Conservation (phyloP, 1,140 invertebrate species). For the Planococcus citri region DNA sequence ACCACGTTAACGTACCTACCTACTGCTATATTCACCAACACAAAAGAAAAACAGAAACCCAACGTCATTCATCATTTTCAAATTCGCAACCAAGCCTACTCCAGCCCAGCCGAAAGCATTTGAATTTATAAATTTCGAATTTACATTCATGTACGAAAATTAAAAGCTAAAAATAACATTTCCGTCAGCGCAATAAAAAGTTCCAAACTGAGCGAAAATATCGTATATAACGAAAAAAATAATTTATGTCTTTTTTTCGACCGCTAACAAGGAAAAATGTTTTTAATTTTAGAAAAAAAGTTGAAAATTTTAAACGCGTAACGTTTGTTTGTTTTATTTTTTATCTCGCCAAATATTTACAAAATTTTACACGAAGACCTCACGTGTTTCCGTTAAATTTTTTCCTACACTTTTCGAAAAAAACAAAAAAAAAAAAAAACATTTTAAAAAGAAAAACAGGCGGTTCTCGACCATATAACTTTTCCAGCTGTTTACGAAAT, state of each 20-base stretch:
- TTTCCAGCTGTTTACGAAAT: no score
- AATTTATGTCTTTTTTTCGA: constrained; percentile 3
- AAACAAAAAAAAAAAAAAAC: no score
- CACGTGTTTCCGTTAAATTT: no score
- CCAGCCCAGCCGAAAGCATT: neutral
- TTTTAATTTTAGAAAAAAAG: neutral
- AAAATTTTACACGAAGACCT: no score
- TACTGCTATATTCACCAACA: neutral
- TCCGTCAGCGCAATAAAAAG: neutral
- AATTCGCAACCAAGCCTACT: neutral
- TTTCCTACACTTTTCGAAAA: no score
- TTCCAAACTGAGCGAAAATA: neutral
- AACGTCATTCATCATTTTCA: neutral
- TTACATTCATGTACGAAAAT: neutral
- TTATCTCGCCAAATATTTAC: no score
- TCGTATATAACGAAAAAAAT: neutral
- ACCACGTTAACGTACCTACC: no score
- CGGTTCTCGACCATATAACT: no score
- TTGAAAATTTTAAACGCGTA: neutral
- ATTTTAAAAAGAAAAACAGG: no score
- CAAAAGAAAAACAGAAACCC: neutral
- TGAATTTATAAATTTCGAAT: neutral
- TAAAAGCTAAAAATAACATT: constrained; percentile 4
- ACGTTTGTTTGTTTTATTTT: no score
- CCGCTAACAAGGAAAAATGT: neutral